Base-by-base conservation (phyloP, 2,888 invertebrate species). In the Embidobia sp. region DNA sequence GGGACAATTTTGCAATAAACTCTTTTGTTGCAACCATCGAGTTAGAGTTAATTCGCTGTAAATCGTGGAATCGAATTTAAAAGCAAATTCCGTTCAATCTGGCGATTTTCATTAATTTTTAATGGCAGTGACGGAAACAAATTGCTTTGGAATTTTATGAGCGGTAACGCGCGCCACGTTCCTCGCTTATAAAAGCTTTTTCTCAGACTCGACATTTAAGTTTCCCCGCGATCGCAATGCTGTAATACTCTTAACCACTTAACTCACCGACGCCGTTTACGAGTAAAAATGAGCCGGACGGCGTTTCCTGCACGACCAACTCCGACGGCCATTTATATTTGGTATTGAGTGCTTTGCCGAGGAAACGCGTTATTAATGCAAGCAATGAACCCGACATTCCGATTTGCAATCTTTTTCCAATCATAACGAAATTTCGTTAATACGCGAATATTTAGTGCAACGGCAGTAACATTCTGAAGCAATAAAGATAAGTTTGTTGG, bases 131-230 rank as follows among this genome's bases (percentile, higher is more conserved):
- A 16, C 27, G 61, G 64, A 80, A 83, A 84, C 83, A 86, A 87
- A 87, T 86, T 83, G 84, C 81, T 85, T 84, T 81, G 81, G 85
- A 86, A 86, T 86, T 87, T 87, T 85, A 88, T 81, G 86, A 86
- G 77, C 85, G 78, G 80, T 81, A 82, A 84, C 85, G n/a, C n/a
- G n/a, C n/a, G n/a, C n/a, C n/a, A n/a, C n/a, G n/a, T n/a, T n/a
- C n/a, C n/a, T n/a, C 79, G 77, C 79, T 80, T 79, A 82, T 82
- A 81, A 85, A 84, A 84, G 82, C 82, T 83, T 83, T 83, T 83
- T 82, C 79, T 83, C 82, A 83, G 85, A 81, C 69, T 80, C 67
- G 80, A 81, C 83, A 80, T 85, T 86, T 84, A 84, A 82, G 77
- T 55, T 64, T 74, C 44, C 73, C 49, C 78, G 77, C 70, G 80